Base-by-base conservation (phyloP, 2,888 invertebrate species). In the Muschampia plurimacula region DNA sequence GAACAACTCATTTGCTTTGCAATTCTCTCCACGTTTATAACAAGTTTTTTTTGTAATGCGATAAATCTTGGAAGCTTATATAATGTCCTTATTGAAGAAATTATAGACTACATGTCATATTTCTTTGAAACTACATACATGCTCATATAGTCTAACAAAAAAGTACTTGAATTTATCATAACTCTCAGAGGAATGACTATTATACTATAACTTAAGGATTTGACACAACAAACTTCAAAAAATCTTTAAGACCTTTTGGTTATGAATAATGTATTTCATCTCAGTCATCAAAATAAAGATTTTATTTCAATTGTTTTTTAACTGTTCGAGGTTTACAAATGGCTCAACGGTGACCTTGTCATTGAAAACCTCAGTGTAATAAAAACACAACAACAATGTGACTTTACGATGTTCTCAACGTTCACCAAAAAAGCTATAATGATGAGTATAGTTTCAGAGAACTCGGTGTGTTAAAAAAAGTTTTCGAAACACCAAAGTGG, bases 381-480 rank as follows among this genome's bases (percentile, higher is more conserved):
- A 79, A 79, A 79, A 79, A 77, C 77, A 65, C 65, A 59, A 15
- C 59, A 67, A 75, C 59, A 72, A 78, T 74, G 76, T 77, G 77
- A 78, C 78, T 77, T 79, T 77, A 73, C 68, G 66, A 69, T 69
- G 74, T 76, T 67, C 68, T 67, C 70, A 52, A 72, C 32, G 65
- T 59, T 66, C 62, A 36, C 15, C 67, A 72, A 72, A 72, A 69
- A 72, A 59, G 15, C 36, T 55, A 10, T 46, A 57, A 62, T 72
- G 72, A 67, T 72, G 72, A 49, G 68, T 49, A 52, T 57, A 22
- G 52, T 62, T 72, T 72, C 67, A 44, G 32, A 67, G 72, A 72
- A 67, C 36, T 60, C 59, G 12, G 22, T 13, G 36, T 13, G 36
- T 28, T 8, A 64, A 68, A 67, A 72, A 64, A 68, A 68, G 8